phyloP scores from a whole-genome alignment of 2,888 invertebrate genomes.

The Polyommatus icarus region DNA sequence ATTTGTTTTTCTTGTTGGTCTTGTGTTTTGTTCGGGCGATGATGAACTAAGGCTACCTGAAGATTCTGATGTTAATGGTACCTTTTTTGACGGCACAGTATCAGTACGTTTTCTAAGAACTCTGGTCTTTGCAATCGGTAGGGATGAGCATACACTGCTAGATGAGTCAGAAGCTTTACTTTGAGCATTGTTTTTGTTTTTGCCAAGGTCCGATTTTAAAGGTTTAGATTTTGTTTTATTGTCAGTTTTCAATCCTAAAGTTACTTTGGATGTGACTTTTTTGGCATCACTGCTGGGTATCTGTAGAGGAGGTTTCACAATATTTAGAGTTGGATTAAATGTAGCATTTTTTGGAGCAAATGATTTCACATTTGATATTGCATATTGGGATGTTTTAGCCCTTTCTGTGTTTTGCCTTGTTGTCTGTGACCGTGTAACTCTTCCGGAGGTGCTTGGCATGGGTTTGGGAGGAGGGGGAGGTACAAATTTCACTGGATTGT shows the following conservation, averaged over 20 bases:
- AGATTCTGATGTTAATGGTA: background rate
- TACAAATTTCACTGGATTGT: constrained; percentile 53
- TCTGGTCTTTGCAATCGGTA: constrained; percentile 1
- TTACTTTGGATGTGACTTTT: background rate
- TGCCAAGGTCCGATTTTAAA: constrained; percentile 37
- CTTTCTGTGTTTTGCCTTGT: constrained; percentile 42
- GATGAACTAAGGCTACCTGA: constrained; percentile 10
- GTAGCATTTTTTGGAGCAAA: constrained; percentile 79
- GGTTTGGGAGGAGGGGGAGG: constrained; percentile 54
- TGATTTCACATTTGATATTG: constrained; percentile 46
- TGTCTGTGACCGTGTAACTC: constrained; percentile 64
- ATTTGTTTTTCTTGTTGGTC: constrained; percentile 28
- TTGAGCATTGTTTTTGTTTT: background rate
- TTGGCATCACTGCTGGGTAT: constrained; percentile 22
- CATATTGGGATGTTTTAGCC: constrained; percentile 36
- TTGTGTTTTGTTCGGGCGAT: background rate
- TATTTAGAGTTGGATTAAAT: constrained; percentile 69
- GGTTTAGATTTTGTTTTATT: constrained; percentile 30
- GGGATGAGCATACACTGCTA: constrained; percentile 17
- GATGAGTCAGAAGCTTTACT: constrained; percentile 26
- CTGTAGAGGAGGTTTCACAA: constrained; percentile 50
- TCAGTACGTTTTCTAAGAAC: background rate
- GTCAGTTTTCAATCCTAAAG: constrained; percentile 43
- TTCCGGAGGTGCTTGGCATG: constrained; percentile 59
- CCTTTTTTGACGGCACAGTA: background rate